These are phyloP conservation scores for Morinoia aosen DNA, from an alignment of 2,888 invertebrate genomes.

Conservation along the genomic window DNA sequence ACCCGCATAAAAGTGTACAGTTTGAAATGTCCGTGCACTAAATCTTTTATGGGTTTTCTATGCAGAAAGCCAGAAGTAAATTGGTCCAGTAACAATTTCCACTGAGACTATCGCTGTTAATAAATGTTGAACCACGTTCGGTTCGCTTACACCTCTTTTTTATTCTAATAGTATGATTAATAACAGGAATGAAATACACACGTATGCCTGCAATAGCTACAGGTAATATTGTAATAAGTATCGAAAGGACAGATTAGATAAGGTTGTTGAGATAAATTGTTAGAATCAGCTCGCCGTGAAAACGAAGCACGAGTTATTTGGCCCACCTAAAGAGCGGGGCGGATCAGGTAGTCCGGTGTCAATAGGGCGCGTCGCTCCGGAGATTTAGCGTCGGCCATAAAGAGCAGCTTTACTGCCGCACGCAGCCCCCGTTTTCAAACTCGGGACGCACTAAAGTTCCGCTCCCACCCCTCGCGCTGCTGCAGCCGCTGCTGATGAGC, in stretches of 20 bases:
- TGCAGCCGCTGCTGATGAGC: not conserved
- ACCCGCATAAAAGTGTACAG: no score
- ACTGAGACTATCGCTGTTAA: no score
- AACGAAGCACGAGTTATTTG: not conserved
- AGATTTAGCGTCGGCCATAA: not conserved
- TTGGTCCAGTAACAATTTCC: no score
- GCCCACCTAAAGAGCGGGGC: not conserved
- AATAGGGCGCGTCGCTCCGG: conserved; percentile 10
- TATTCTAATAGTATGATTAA: not conserved
- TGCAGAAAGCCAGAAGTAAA: no score
- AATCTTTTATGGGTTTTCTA: no score
- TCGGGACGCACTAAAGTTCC: not conserved
- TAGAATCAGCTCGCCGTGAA: not conserved
- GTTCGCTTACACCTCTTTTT: no score
- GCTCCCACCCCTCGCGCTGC: not conserved
- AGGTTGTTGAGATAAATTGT: not conserved
- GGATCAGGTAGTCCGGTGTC: not conserved
- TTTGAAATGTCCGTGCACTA: no score
- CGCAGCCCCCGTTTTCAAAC: not conserved
- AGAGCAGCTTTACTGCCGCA: not conserved
- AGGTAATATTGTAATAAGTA: not conserved
- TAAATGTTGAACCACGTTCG: no score
- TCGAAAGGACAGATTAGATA: not conserved
- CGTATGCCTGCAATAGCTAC: not conserved
- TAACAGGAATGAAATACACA: not conserved